phyloP scores from a whole-genome alignment of 2,797 vertebrate species.

The Chelidonichthys spinosus region DNA sequence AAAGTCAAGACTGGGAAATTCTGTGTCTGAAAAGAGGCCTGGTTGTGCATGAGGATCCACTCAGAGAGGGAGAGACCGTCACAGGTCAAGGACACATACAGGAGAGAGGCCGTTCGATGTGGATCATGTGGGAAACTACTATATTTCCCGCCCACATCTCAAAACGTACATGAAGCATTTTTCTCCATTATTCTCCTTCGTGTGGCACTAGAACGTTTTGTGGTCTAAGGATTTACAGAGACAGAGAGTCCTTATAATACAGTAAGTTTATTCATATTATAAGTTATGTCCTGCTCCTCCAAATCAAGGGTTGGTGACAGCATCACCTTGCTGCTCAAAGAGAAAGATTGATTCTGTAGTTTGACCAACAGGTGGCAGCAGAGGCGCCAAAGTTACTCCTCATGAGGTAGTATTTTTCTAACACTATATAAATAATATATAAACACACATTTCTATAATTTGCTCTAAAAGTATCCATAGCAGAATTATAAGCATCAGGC shows the following conservation, averaged over 20 bases:
- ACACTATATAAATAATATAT: no score
- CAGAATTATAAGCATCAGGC: background rate
- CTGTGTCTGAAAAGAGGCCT: no score
- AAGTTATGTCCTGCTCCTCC: background rate
- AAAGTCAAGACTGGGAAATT: no score
- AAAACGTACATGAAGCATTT: background rate
- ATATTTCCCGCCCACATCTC: no score
- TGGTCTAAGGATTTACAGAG: background rate
- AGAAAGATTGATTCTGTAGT: background rate
- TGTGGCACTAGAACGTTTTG: no score
- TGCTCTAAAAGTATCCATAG: background rate
- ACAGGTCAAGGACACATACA: no score
- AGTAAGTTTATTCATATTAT: background rate
- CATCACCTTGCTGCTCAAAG: background rate
- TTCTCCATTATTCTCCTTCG: no score
- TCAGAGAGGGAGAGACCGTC: no score
- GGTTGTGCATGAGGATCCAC: no score
- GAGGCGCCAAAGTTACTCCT: background rate
- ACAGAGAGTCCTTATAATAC: background rate
- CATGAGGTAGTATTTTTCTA: background rate
- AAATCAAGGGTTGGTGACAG: background rate
- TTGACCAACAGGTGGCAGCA: conserved; percentile 44
- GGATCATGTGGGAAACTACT: no score
- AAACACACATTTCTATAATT: background rate
- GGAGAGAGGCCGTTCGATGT: no score